Base-by-base conservation (phyloP, 1,140 invertebrate genomes). In the Euwallacea similis region DNA sequence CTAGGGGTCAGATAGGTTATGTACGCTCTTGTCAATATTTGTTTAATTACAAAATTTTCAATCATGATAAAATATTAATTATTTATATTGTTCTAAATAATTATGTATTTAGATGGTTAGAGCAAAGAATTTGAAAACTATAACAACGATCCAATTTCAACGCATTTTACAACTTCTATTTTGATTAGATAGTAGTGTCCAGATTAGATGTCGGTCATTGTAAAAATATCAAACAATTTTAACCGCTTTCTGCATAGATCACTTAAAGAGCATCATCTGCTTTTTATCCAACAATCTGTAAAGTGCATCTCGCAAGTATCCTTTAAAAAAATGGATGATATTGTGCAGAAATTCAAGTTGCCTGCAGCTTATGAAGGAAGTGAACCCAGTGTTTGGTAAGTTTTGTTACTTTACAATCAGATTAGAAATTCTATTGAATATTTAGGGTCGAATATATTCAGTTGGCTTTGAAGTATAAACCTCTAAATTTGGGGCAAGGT, bases 401-500 rank as follows among this genome's bases (percentile, higher is more conserved):
- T 69, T 54, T 64, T 42, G 10, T 4, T 64, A 64, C 16, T 56
- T 56, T 56, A 2, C 8, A 16, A 50, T 2, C 46, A 11, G 11
- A 6, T 46, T 7, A 64, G 16, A 33, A 11, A 47, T 42, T 43
- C 0, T 21, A 46, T n/a, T 10, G 9, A 50, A 15, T 46, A 56
- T 84, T 73, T 76, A 98, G 96, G 97, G 94, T 97, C 33, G 97
- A 99, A 83, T 98, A 98, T 81, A 95, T 93, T 69, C 88, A 92
- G 70, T 81, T 99, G 54, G 94, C 94, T 21, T 79, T 88, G 55
- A 88, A 98, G 76, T 87, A 95, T 77, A 95, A 98, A 77, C 95
- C 97, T 0, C 80, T 97, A 9, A 99, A 99, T 84, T 86, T 99
- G 44, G 98, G 98, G 0, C 97, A 99, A 87, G 98, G 98, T 2